Evolutionary conservation across 2,113 vertebrate genomes (phyloP).

Genomic region (Actenoides hombroni): DNA sequence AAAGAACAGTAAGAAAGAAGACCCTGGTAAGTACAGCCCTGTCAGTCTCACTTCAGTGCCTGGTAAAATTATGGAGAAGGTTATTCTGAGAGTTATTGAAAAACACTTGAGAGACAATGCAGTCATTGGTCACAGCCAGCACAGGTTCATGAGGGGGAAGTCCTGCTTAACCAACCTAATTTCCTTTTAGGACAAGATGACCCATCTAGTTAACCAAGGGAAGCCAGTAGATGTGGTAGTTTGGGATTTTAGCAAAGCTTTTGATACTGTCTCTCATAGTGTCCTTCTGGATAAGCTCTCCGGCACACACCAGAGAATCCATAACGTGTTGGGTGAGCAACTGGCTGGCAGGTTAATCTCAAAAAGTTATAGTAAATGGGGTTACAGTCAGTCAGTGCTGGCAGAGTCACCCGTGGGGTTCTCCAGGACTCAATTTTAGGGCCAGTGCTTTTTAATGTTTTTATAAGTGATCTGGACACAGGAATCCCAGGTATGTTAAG

Average conservation of each 20-base stretch:
- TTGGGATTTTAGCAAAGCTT: background rate
- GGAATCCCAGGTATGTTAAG: background rate
- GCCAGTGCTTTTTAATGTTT: background rate
- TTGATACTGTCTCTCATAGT: background rate
- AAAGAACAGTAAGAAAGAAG: background rate
- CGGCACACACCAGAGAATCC: background rate
- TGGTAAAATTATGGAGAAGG: background rate
- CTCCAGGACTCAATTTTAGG: background rate
- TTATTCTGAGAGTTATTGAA: background rate
- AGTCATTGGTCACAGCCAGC: background rate
- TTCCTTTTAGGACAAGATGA: background rate
- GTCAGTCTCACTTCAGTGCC: background rate
- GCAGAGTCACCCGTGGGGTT: background rate
- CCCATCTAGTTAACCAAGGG: background rate
- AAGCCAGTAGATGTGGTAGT: background rate
- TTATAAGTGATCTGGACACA: background rate
- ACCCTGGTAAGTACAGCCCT: background rate
- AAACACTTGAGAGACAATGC: background rate
- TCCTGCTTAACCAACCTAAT: background rate
- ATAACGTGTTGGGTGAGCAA: background rate
- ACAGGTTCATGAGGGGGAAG: fast-evolving
- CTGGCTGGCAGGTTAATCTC: no score
- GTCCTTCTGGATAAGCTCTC: background rate
- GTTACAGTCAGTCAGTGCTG: background rate
- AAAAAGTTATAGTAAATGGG: background rate